These are phyloP conservation scores for Nephrotoma flavescens DNA, from an alignment of 2,888 invertebrate genomes.

Conservation along the genomic window DNA sequence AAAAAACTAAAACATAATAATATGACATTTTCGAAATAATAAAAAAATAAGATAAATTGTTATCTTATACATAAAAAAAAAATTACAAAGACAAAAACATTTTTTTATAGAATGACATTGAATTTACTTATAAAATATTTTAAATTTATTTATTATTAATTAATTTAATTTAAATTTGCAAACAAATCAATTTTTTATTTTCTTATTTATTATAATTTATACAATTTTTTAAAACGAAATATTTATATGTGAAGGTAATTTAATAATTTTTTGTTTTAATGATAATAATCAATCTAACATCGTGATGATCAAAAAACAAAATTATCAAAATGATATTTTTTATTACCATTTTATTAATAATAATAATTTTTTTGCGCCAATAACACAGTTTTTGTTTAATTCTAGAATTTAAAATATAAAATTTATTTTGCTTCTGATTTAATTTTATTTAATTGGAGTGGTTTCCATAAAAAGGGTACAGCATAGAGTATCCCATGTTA, in stretches of 20 bases:
- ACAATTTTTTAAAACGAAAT: background rate
- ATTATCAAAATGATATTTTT: background rate
- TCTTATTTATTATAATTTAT: background rate
- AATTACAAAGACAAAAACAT: background rate
- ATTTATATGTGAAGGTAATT: background rate
- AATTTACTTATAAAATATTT: background rate
- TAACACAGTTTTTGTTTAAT: conserved; percentile 10
- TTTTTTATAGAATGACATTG: background rate
- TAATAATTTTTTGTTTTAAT: background rate
- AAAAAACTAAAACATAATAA: background rate
- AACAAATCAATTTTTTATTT: background rate
- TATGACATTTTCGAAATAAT: background rate
- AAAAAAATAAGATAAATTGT: background rate
- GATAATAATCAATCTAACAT: background rate
- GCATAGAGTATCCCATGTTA: background rate
- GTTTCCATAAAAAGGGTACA: background rate
- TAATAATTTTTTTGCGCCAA: conserved; percentile 13
- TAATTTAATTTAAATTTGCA: background rate
- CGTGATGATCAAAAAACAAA: background rate
- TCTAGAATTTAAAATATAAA: background rate
- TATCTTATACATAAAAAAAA: background rate
- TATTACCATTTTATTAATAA: background rate
- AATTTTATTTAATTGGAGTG: background rate
- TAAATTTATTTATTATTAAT: background rate
- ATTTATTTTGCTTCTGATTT: background rate